These are phyloP conservation scores for Carollia perspicillata DNA, from an alignment of 2,113 vertebrate genomes.

Conservation along the genomic window DNA sequence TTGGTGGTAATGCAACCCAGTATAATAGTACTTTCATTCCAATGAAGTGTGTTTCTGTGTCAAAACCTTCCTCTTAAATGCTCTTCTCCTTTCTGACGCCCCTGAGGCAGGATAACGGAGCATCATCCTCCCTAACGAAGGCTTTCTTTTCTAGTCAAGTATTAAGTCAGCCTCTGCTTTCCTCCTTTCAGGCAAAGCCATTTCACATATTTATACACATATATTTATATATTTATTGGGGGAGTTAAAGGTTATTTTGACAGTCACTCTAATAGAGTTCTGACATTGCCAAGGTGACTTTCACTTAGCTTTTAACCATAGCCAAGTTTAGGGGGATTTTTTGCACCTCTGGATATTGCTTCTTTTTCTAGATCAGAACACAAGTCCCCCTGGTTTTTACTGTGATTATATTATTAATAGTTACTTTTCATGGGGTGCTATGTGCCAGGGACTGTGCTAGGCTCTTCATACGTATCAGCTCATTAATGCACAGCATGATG, in stretches of 20 bases:
- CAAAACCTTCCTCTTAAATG: neutral
- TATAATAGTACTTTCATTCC: neutral
- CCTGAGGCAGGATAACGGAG: neutral
- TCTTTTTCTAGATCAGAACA: neutral
- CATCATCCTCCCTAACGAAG: neutral
- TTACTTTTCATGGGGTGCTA: neutral
- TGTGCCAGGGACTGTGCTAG: neutral
- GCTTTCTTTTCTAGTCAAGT: neutral
- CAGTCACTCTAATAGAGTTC: neutral
- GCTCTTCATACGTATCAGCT: neutral
- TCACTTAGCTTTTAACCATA: neutral
- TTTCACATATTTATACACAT: neutral
- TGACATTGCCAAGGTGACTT: neutral
- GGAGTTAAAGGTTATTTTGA: neutral
- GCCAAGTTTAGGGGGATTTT: neutral
- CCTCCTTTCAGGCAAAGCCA: neutral
- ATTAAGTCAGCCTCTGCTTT: neutral
- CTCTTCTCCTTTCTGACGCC: too few relatives aligned
- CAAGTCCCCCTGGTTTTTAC: neutral
- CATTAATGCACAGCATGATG: rapidly evolving
- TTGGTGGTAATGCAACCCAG: neutral
- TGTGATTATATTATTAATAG: neutral
- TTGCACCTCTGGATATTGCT: neutral
- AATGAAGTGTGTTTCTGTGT: neutral
- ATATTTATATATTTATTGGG: neutral